A percentile compares a stretch with the other conserved stretches of the same genome.
phyloP scores from a whole-genome alignment of 1,140 invertebrate species.

The Achroia grisella region DNA sequence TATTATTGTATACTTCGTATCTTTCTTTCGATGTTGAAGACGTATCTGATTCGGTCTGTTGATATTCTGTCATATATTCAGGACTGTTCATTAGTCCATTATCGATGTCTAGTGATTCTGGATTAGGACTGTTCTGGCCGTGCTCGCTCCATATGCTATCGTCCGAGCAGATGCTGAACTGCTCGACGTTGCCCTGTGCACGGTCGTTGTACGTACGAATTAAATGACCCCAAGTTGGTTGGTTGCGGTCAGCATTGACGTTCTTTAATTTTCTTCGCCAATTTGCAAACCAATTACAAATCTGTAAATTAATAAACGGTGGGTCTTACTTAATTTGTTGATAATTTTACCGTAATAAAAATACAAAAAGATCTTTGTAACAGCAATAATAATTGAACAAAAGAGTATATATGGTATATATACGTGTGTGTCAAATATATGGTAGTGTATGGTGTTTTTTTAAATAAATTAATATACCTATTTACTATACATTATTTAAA shows the following conservation, averaged over 20 bases:
- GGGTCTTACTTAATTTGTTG: background rate
- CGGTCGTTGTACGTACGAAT: conserved; percentile 83
- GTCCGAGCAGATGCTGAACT: conserved; percentile 83
- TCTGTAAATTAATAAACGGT: conserved; percentile 56
- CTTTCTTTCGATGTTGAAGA: conserved; percentile 57
- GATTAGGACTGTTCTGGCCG: conserved; percentile 40
- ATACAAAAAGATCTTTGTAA: too few relatives aligned
- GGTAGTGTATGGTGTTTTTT: too few relatives aligned
- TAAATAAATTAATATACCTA: too few relatives aligned
- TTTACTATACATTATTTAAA: too few relatives aligned
- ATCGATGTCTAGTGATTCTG: conserved; percentile 26
- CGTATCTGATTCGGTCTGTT: conserved; percentile 36
- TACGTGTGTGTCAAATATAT: too few relatives aligned
- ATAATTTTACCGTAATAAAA: too few relatives aligned
- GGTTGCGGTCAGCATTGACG: conserved; percentile 76
- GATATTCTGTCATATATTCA: conserved; percentile 26
- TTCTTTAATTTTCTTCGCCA: conserved; percentile 84
- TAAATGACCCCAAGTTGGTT: conserved; percentile 80
- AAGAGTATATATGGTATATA: too few relatives aligned
- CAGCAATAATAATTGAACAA: too few relatives aligned
- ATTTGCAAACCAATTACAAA: conserved; percentile 86
- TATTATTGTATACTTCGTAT: conserved; percentile 51
- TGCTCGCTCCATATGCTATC: conserved; percentile 83
- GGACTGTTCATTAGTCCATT: conserved; percentile 28
- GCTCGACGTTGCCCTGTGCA: conserved; percentile 82